Evolutionary conservation across 2,797 vertebrate species (phyloP), one percentile per base, ranked within the genome.

Genomic region (Coracias cyanogaster): DNA sequence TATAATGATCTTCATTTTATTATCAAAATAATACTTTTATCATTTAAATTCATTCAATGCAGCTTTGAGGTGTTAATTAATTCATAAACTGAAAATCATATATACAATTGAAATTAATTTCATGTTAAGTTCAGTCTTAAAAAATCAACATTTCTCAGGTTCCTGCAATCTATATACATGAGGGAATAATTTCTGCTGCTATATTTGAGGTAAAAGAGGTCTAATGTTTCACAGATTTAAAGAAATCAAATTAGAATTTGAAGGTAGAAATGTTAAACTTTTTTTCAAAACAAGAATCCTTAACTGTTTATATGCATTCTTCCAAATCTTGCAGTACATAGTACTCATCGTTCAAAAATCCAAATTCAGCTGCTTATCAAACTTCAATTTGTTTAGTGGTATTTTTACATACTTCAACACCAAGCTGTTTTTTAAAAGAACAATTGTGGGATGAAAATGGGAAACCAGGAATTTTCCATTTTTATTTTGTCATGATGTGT

Each of bases 381-480:
- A 65, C 7, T 65, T 84, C 6, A 64, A 3, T 51, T 69, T 86
- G 8, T 35, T 72, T 13, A 48, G n/a, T 8, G 26, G 1, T 55
- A 33, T 62, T 55, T 83, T 61, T 48, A 79, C 46, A 3, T 41
- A 70, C 60, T 80, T 82, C 2, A 17, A 65, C 69, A 66, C 4
- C 6, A 61, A 55, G 31, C 6, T 57, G 4, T 4, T 86, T 86
- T 82, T 49, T 52, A 18, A 70, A 82, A 37, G 2, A 76, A 4
- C 82, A 62, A 54, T 54, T 10, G 17, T 73, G 74, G 31, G 35
- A 66, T 70, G 46, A 87, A 95, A 90, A 91, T 66, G 48, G 35
- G 43, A 87, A 93, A 86, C 66, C 0, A 0, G 35, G 55, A 86
- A 21, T 87, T 92, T 94, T 95, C 83, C 90, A 92, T 94, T 92